These are phyloP conservation scores for Napeogenes sylphis DNA, from an alignment of 2,888 invertebrate species.

Conservation along the genomic window DNA sequence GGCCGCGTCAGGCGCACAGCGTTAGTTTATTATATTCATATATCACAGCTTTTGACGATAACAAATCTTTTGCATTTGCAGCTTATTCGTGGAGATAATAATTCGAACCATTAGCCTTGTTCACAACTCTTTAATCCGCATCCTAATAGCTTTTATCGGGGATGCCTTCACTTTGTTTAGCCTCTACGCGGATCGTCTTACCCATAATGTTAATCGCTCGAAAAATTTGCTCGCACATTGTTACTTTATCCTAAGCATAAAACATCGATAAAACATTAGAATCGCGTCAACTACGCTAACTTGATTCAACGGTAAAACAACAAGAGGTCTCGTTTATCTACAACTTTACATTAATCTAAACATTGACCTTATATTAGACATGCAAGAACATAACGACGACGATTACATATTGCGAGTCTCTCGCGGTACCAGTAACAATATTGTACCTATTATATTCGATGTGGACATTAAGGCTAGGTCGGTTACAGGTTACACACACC, in stretches of 20 bases:
- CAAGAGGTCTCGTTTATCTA: conserved; percentile 48
- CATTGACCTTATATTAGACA: conserved; percentile 69
- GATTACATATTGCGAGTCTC: conserved; percentile 36
- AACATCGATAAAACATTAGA: conserved; percentile 67
- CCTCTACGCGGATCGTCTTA: conserved; percentile 24
- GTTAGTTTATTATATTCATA: conserved; percentile 68
- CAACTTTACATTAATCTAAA: conserved; percentile 59
- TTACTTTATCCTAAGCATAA: conserved; percentile 70
- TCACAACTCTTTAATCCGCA: conserved; percentile 36
- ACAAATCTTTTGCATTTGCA: conserved; percentile 77
- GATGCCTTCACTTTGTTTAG: not conserved
- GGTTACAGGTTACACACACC: conserved; percentile 63
- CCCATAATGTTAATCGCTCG: conserved; percentile 58
- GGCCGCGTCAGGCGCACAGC: conserved; percentile 54
- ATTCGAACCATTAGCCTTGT: conserved; percentile 68
- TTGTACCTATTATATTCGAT: conserved; percentile 71
- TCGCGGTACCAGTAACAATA: conserved; percentile 39
- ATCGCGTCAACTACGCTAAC: conserved; percentile 54
- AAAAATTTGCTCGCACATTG: conserved; percentile 66
- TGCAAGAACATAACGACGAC: conserved; percentile 63
- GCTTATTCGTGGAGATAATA: conserved; percentile 71
- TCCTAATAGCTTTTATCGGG: conserved; percentile 12
- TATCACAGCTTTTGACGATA: conserved; percentile 79
- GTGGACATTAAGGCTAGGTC: conserved; percentile 75
- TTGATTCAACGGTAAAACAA: conserved; percentile 55